A percentile compares a stretch with the other conserved stretches of the same genome.
Evolutionary conservation across 2,888 invertebrate genomes (phyloP).

Genomic region (Drosophila limbata): DNA sequence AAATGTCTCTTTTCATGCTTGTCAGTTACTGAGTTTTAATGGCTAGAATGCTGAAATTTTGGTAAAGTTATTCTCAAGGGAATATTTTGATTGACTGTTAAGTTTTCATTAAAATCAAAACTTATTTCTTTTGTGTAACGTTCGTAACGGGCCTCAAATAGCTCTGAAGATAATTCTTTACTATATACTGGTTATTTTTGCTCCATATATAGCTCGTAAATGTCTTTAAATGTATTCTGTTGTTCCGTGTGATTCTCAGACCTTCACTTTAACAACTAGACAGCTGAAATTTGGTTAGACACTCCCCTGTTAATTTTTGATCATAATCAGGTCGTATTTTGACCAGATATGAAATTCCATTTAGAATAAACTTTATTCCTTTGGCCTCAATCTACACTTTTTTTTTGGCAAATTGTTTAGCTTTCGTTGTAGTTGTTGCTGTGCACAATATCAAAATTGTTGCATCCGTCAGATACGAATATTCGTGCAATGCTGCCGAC

Average conservation of each 20-base stretch:
- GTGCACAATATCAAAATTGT: constrained; percentile 13
- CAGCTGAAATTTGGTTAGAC: constrained; percentile 1
- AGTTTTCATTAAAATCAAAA: background rate
- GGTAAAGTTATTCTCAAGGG: background rate
- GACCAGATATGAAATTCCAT: background rate
- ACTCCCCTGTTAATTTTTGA: background rate
- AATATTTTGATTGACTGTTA: background rate
- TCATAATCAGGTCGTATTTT: background rate
- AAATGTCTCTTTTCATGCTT: background rate
- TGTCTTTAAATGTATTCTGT: background rate
- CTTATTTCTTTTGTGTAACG: background rate
- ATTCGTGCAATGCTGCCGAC: constrained; percentile 45
- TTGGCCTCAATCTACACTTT: constrained; percentile 16
- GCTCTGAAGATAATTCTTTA: too few relatives aligned
- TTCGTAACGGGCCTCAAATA: background rate
- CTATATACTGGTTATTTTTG: too few relatives aligned
- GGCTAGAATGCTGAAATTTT: background rate
- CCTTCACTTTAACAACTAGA: background rate
- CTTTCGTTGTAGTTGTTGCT: constrained; percentile 1
- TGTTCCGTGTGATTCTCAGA: background rate
- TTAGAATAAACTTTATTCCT: background rate
- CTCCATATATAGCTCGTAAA: background rate
- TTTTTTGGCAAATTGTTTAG: constrained; percentile 12
- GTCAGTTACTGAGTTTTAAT: background rate
- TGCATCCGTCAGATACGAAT: constrained; percentile 36